Evolutionary conservation across 1,140 invertebrate species (phyloP).

Genomic region (Archivesica marissinica): DNA sequence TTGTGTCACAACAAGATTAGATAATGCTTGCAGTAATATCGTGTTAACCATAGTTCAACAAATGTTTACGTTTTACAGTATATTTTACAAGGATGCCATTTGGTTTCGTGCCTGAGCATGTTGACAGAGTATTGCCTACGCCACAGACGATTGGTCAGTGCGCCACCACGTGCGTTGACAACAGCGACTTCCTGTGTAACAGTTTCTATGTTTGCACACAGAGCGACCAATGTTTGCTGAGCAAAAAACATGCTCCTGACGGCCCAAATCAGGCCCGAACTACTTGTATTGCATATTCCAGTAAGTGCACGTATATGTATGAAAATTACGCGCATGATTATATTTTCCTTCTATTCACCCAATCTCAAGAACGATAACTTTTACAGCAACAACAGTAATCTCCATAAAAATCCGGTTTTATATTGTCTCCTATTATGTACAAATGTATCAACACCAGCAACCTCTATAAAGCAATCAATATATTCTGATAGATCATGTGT

Average conservation of each 20-base stretch:
- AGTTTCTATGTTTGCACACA: constrained; percentile 26
- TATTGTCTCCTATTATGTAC: too few relatives aligned
- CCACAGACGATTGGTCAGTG: not conserved
- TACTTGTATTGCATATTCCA: constrained; percentile 31
- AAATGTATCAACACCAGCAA: too few relatives aligned
- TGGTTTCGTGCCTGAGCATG: constrained; percentile 19
- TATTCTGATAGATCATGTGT: too few relatives aligned
- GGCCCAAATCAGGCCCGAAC: not conserved
- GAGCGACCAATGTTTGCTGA: constrained; percentile 17
- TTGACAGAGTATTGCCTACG: constrained; percentile 13
- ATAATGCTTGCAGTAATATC: too few relatives aligned
- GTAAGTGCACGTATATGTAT: too few relatives aligned
- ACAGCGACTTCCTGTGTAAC: constrained; percentile 16
- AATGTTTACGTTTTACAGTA: constrained; percentile 1
- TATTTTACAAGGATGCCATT: constrained; percentile 30
- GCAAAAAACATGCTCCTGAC: constrained; percentile 6
- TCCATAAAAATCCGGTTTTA: too few relatives aligned
- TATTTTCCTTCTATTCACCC: too few relatives aligned
- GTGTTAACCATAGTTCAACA: not conserved
- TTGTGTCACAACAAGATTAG: not conserved
- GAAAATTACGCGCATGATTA: too few relatives aligned
- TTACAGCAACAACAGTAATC: too few relatives aligned
- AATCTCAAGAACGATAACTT: too few relatives aligned
- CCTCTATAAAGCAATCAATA: too few relatives aligned
- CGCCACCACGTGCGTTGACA: constrained; percentile 1